Evolutionary conservation across 2,888 invertebrate species (phyloP).

Genomic region (Gandaritis pyraliata): DNA sequence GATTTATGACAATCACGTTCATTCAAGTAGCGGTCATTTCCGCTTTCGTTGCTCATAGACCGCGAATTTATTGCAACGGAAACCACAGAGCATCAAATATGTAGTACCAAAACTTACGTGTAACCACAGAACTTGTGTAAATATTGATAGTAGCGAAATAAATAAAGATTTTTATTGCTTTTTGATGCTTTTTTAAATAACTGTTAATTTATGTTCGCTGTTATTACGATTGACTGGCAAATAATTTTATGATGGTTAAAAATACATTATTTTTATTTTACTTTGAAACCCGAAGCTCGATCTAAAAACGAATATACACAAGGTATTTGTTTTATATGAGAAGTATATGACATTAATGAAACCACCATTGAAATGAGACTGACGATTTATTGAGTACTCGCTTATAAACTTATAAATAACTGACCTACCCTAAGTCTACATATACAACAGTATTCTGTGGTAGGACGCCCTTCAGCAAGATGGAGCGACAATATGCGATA

Average conservation of each 20-base stretch:
- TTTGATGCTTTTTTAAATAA: constrained; percentile 1
- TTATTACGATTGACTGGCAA: background rate
- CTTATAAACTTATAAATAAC: too few relatives aligned
- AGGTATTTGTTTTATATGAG: too few relatives aligned
- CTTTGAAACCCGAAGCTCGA: too few relatives aligned
- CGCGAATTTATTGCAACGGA: constrained; percentile 27
- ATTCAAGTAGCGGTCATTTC: constrained; percentile 20
- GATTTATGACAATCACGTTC: constrained; percentile 22
- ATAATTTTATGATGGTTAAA: too few relatives aligned
- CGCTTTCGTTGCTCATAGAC: constrained; percentile 15
- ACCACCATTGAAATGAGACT: too few relatives aligned
- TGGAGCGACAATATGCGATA: too few relatives aligned
- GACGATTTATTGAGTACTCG: too few relatives aligned
- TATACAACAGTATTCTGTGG: too few relatives aligned
- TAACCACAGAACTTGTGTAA: constrained; percentile 10
- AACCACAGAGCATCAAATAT: constrained; percentile 19
- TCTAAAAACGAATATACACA: too few relatives aligned
- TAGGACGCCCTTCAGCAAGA: too few relatives aligned
- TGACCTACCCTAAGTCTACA: too few relatives aligned
- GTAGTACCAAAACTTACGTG: constrained; percentile 9
- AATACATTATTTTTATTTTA: background rate
- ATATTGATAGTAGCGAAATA: constrained; percentile 20
- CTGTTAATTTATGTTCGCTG: background rate
- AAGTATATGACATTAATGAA: too few relatives aligned
- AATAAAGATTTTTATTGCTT: constrained; percentile 18